Evolutionary conservation across 2,888 invertebrate species (phyloP).

Genomic region (Hirtodrosophila trivittata): DNA sequence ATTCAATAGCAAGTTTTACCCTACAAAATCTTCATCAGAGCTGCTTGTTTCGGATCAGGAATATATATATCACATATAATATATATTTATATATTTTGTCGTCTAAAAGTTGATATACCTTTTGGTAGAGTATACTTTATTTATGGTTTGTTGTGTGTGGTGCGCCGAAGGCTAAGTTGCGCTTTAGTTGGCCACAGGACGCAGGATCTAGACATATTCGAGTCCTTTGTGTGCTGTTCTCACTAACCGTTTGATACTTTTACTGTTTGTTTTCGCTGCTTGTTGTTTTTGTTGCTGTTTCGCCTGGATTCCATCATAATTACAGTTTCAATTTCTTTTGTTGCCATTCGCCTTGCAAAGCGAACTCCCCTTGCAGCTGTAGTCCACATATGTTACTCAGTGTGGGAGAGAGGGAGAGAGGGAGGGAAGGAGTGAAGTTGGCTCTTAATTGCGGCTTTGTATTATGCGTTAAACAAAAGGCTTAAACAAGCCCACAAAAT

Average conservation of each 20-base stretch:
- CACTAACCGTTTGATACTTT: slow-evolving; percentile 12
- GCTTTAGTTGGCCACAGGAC: slow-evolving; percentile 3
- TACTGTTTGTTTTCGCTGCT: slow-evolving; percentile 17
- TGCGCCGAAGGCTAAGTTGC: neutral
- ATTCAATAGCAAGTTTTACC: too few species aligned
- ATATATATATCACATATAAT: too few species aligned
- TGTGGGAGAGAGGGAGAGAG: neutral
- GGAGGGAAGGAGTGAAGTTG: neutral
- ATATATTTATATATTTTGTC: too few species aligned
- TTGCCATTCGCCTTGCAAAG: slow-evolving; percentile 29
- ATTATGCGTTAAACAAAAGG: slow-evolving; percentile 49
- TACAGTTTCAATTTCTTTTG: slow-evolving; percentile 65
- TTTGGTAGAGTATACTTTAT: too few species aligned
- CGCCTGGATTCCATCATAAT: slow-evolving; percentile 59
- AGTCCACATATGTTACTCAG: slow-evolving; percentile 37
- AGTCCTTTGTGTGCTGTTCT: slow-evolving; percentile 21
- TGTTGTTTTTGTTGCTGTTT: slow-evolving; percentile 22
- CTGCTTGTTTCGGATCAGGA: too few species aligned
- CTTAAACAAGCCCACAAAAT: slow-evolving; percentile 32
- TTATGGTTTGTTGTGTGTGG: too few species aligned
- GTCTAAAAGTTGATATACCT: too few species aligned
- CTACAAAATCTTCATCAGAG: too few species aligned
- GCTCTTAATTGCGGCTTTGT: slow-evolving; percentile 40
- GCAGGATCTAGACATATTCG: neutral
- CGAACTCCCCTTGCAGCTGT: slow-evolving; percentile 19